Conservation (phyloP, 2,888 invertebrate species). For the Bombylius discolor region DNA sequence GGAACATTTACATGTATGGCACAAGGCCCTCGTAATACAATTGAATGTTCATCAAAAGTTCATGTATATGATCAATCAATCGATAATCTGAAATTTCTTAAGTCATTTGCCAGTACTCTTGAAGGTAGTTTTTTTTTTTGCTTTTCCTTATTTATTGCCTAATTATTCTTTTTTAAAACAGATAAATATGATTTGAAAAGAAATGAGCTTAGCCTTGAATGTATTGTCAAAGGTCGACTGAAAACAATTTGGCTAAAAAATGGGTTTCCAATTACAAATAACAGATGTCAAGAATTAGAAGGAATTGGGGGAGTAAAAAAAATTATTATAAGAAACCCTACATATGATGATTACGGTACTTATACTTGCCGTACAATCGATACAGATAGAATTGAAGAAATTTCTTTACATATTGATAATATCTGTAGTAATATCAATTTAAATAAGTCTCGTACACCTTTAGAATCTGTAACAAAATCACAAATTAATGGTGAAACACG, state of each 20-base stretch:
- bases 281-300: conserved; percentile 51
- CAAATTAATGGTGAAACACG: not conserved
- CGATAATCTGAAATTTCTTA: conserved; percentile 18
- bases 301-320: conserved; percentile 59
- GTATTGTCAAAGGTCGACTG: conserved; percentile 42
- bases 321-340: conserved; percentile 52
- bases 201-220: conserved; percentile 37
- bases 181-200: conserved; percentile 50
- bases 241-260: conserved; percentile 51
- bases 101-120: conserved; percentile 25
- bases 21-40: conserved; percentile 55
- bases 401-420: conserved; percentile 49
- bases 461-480: not conserved
- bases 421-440: not conserved
- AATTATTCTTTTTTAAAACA: conserved; percentile 21
- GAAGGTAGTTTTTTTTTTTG: conserved; percentile 23
- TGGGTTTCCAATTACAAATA: conserved; percentile 44
- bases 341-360: conserved; percentile 55
- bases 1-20: conserved; percentile 70
- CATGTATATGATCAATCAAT: conserved; percentile 45
- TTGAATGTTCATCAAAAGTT: conserved; percentile 52
- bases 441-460: not conserved
- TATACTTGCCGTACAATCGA: conserved; percentile 67
- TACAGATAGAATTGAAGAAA: conserved; percentile 57
- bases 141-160: not conserved